Base-by-base conservation (phyloP, 2,888 invertebrate genomes). In the Eupsilia transversa region DNA sequence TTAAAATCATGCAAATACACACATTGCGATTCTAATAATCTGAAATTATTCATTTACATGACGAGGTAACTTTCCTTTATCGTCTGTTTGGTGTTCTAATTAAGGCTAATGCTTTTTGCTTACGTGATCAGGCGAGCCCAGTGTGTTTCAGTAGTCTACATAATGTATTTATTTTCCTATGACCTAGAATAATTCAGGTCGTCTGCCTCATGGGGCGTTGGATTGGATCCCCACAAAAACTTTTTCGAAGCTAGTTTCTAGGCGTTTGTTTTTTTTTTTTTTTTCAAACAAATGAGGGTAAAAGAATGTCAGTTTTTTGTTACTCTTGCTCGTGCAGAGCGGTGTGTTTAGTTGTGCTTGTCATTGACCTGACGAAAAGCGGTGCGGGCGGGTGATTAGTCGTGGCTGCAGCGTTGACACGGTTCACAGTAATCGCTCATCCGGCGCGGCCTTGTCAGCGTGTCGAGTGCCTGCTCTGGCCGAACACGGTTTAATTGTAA, bases 391-490 rank as follows among this genome's bases (percentile, higher is more conserved):
- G 89, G 82, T 91, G 91, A 93, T 94, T 94, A 92, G 92, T 89
- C 88, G 90, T 91, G 92, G 91, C 91, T 93, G 93, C 92, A 91
- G 87, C 89, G 92, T 89, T 94, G 94, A 94, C 95, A 94, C 90
- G 93, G 93, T 93, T 94, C 92, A 91, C 93, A 92, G 92, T 93
- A 92, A 93, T 92, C 94, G 93, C 91, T 94, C 93, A 93, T 94
- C 94, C 94, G 93, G 90, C 88, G 91, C 91, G 93, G 92, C 94
- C 95, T 95, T 94, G 94, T 90, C 89, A 88, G 84, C 83, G 86
- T 83, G 79, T 75, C 79, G 81, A 77, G 75, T 77, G 81, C 72
- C 71, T 67, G 73, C 68, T 75, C 75, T 66, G 59, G 7, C 61
- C 64, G 73, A 72, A 69, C 72, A 63, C 74, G 23, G 74, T 76